Base-by-base conservation (phyloP, 2,797 vertebrate genomes). In the Epinephelus coioides region DNA sequence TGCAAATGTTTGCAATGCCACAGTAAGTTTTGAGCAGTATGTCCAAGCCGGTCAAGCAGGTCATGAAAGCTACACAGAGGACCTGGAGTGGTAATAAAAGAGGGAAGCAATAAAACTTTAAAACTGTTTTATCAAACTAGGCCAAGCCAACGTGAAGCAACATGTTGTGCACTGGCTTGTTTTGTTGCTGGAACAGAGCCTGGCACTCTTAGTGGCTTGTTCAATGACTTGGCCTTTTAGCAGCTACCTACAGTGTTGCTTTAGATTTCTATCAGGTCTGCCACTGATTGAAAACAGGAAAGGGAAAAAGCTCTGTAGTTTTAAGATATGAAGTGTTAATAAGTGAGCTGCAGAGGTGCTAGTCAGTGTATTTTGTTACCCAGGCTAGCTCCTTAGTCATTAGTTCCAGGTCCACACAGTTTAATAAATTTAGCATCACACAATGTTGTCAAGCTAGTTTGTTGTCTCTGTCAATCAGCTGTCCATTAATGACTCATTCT, bases 281-380 rank as follows among this genome's bases (percentile, higher is more conserved):
- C 6, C 12, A 34, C 43, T 64, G 25, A 69, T 61, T 49, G 46
- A 25, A 79, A 86, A 78, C 53, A 79, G 81, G 79, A 86, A 89
- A 59, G 19, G 53, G 38, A 43, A 79, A 68, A 61, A 1, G 30
- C 49, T 50, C 49, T 76, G n/a, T 19, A 8, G 54, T 69, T 84
- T 62, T 43, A 34, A 34, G 34, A 34, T 34, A 34, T 34, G 7
- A 34, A 34, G 34, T 34, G 34, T 34, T 34, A 6, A 8, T 34
- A 2, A 34, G 34, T 34, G 6, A 8, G 34, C 34, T 34, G 34
- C 7, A 34, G 34, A 34, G 6, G 34, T 8, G 34, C 34, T 34
- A 8, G 34, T 34, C 34, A 34, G 34, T 8, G 34, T 8, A 34
- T 34, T 34, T 34, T 34, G 34, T 30, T 5, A 30, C 27, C 27